Conservation (phyloP, 2,113 vertebrate genomes). For the Menura novaehollandiae region DNA sequence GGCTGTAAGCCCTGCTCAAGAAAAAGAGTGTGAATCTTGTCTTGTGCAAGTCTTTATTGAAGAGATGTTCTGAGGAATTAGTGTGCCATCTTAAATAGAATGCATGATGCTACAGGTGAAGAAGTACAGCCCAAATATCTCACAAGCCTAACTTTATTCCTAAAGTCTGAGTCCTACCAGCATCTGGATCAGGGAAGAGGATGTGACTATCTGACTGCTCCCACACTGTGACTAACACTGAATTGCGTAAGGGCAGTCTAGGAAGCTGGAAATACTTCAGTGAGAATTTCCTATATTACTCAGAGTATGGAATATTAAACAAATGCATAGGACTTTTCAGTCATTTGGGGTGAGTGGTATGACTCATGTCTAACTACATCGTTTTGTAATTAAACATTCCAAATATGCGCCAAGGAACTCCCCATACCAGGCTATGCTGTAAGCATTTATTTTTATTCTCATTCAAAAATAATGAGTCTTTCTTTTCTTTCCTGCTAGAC, state of each 20-base stretch:
- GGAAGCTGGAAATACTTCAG: not conserved
- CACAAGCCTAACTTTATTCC: not conserved
- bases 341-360: not conserved
- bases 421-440: not conserved
- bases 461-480: slow-evolving; percentile 11
- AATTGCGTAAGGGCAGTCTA: not conserved
- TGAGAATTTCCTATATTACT: slow-evolving; percentile 21
- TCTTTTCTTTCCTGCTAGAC: not conserved
- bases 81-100: not conserved
- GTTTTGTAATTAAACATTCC: not conserved
- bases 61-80: not conserved
- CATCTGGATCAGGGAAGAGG: not conserved
- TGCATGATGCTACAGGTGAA: not conserved
- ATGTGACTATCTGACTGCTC: not conserved
- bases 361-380: not conserved
- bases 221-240: not conserved
- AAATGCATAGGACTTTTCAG: not conserved
- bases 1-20: not conserved
- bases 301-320: not conserved
- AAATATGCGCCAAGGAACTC: not conserved
- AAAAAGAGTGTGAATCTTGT: not conserved
- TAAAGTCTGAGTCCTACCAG: not conserved
- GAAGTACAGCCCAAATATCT: not conserved
- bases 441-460: not conserved
- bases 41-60: not conserved